Conservation (phyloP, 2,113 vertebrate genomes). For the Galemys pyrenaicus region DNA sequence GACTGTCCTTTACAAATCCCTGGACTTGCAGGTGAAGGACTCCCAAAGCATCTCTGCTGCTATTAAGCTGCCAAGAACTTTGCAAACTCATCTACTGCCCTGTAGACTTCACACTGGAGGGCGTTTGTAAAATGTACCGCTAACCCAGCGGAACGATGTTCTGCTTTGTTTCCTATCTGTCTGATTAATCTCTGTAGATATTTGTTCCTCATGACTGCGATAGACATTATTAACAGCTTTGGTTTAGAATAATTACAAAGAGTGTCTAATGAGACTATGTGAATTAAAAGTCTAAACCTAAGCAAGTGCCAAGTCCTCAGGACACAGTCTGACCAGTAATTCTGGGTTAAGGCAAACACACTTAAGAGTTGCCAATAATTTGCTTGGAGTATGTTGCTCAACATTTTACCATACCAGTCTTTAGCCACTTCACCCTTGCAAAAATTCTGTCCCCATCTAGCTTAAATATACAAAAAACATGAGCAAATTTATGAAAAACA, state of each 20-base stretch:
- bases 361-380: background rate
- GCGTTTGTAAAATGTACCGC: background rate
- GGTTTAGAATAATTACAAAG: conserved; percentile 12
- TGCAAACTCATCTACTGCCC: background rate
- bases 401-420: background rate
- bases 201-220: background rate
- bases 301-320: background rate
- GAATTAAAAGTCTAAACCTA: background rate
- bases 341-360: background rate
- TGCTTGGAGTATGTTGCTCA: background rate
- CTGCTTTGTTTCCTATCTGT: background rate
- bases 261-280: background rate
- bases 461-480: background rate
- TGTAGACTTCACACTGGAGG: background rate
- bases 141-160: background rate
- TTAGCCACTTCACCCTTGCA: background rate
- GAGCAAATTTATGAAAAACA: background rate
- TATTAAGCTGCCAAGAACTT: background rate
- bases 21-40: background rate
- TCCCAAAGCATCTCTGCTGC: background rate
- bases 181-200: background rate
- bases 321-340: background rate
- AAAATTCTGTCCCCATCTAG: background rate
- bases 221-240: background rate
- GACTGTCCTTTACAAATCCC: background rate